A percentile compares a stretch with the other conserved stretches of the same genome.
These are phyloP conservation scores for Drepana arcuata DNA, from an alignment of 1,140 invertebrate genomes.

Conservation along the genomic window DNA sequence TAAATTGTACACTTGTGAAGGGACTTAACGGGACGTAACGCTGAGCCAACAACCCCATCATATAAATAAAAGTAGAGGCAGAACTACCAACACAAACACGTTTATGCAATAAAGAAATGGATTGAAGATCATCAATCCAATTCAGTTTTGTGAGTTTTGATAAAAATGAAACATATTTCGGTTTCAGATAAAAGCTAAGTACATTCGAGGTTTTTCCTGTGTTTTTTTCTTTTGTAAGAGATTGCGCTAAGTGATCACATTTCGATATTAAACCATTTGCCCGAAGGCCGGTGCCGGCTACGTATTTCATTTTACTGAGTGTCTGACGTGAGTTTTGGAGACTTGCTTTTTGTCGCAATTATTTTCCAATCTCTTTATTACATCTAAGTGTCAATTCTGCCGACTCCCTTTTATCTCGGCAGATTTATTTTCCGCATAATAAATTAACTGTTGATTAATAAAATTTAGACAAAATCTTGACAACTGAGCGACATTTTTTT, in stretches of 20 bases:
- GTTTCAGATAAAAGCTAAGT: constrained; percentile 64
- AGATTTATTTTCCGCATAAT: constrained; percentile 1
- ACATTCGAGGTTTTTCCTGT: constrained; percentile 54
- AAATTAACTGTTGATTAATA: no score
- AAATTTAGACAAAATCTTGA: no score
- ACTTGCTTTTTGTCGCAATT: constrained; percentile 64
- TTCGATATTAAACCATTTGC: constrained; percentile 71
- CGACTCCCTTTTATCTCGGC: constrained; percentile 23
- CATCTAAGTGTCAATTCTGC: constrained; percentile 45
- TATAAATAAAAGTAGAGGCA: constrained; percentile 3
- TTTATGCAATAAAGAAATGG: constrained; percentile 27
- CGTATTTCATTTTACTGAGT: constrained; percentile 72
- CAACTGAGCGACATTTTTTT: no score
- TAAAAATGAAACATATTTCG: constrained; percentile 63
- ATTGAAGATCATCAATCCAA: constrained; percentile 45
- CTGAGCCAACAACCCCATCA: no score
- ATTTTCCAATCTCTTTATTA: constrained; percentile 65
- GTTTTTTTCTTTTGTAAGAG: constrained; percentile 68
- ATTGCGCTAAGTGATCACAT: constrained; percentile 72
- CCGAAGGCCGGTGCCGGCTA: constrained; percentile 63
- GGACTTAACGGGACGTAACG: no score
- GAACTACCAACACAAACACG: constrained; percentile 17
- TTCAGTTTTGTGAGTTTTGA: constrained; percentile 39
- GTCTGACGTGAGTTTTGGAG: constrained; percentile 65
- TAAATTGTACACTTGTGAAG: no score